Evolutionary conservation across 1,140 invertebrate species (phyloP), one percentile per base, ranked within the genome.

Genomic region (Elymnias hypermnestra): DNA sequence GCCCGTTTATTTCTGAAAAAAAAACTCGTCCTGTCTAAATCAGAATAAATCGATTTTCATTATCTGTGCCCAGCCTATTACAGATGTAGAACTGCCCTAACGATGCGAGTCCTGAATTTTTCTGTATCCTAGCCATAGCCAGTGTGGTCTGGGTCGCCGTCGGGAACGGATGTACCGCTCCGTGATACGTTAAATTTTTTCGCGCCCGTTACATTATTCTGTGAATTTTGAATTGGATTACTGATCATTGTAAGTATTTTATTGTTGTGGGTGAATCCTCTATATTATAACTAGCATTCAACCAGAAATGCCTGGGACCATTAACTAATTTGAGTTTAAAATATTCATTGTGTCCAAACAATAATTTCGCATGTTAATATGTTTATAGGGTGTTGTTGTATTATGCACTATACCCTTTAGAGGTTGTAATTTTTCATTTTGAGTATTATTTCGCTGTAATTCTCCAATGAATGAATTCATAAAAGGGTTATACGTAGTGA

Each of bases 291-390:
- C 4, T 13, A 29, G 4, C 13, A 9, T 9, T 7, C 8, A 8
- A 2, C 4, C 1, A 12, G 9, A 12, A 10, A 28, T 28, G 4
- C 2, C 2, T n/a, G 7, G 25, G 9, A 5, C 10, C 10, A 29
- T 12, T 29, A 12, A 26, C 8, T 3, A 13, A 12, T 29, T 29
- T 29, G 26, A 9, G 3, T 5, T 10, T 4, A 29, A 12, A 29
- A 7, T 13, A 3, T 6, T 29, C 9, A 13, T 29, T 29, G 26
- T 13, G 10, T 10, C 3, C 7, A 29, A 26, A 29, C 10, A 29
- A 22, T 22, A 22, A 29, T 29, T 29, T 6, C 13, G 26, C 26
- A 13, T 29, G 26, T 29, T 29, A 12, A 29, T 29, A 29, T 29
- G 26, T n/a, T n/a, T n/a, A n/a, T n/a, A n/a, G n/a, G n/a, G n/a